Evolutionary conservation across 2,888 invertebrate species (phyloP).

Genomic region (Bombylius major): DNA sequence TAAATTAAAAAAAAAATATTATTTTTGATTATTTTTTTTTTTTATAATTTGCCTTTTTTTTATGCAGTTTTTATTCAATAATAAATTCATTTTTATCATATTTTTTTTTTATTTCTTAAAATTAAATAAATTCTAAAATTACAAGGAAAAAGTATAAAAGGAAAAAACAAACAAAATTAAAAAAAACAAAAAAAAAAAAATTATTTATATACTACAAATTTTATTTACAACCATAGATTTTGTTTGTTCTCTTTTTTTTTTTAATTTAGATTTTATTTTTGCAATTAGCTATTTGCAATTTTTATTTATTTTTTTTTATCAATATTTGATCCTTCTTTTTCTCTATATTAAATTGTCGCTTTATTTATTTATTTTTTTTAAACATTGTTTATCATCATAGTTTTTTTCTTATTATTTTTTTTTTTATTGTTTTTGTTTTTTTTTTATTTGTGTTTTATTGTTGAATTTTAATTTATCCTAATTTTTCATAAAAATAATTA

Average conservation of each 20-base stretch:
- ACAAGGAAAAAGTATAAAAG: too few species aligned
- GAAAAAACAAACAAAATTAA: too few species aligned
- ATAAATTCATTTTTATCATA: too few species aligned
- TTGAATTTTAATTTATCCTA: slow-evolving; percentile 13
- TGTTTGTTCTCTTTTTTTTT: not conserved
- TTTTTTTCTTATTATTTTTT: not conserved
- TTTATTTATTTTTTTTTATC: not conserved
- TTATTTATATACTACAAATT: too few species aligned
- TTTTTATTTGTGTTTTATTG: not conserved
- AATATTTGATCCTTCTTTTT: not conserved
- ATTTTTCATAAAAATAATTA: slow-evolving; percentile 15
- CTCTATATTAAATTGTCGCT: not conserved
- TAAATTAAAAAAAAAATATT: too few species aligned
- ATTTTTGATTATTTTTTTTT: too few species aligned
- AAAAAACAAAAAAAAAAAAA: too few species aligned
- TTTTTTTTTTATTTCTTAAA: too few species aligned
- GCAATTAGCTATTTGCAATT: not conserved
- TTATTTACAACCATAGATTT: too few species aligned
- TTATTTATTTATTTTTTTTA: not conserved
- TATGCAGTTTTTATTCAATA: too few species aligned
- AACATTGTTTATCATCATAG: not conserved
- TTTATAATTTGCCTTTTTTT: too few species aligned
- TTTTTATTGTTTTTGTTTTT: not conserved
- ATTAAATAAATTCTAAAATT: too few species aligned
- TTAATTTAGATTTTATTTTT: not conserved